These are phyloP conservation scores for Galleria mellonella DNA, from an alignment of 1,140 invertebrate species.

Conservation along the genomic window DNA sequence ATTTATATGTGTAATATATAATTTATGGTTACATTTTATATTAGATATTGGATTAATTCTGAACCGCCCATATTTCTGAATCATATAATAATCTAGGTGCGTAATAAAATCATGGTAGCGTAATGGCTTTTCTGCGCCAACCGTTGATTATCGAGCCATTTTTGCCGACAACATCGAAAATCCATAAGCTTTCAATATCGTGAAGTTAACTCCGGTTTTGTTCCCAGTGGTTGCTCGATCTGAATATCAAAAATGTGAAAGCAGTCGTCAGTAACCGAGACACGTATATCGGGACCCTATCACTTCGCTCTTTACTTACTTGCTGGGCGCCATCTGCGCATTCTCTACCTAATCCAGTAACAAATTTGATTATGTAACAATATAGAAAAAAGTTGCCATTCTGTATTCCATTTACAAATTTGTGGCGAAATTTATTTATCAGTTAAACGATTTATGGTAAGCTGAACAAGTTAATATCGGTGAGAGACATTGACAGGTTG, in stretches of 20 bases:
- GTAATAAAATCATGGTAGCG: background rate
- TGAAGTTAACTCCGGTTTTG: conserved; percentile 66
- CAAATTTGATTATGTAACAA: conserved; percentile 66
- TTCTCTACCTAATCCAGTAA: conserved; percentile 60
- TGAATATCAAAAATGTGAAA: conserved; percentile 74
- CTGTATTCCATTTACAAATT: background rate
- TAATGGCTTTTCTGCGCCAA: background rate
- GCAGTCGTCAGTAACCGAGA: conserved; percentile 61
- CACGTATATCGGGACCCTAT: conserved; percentile 71
- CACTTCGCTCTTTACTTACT: conserved; percentile 71
- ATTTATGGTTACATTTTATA: too few relatives aligned
- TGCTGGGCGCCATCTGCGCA: conserved; percentile 63
- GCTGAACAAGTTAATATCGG: too few relatives aligned
- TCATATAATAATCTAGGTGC: too few relatives aligned
- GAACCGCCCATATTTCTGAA: too few relatives aligned
- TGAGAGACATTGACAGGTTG: too few relatives aligned
- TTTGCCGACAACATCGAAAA: conserved; percentile 64
- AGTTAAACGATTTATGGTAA: too few relatives aligned
- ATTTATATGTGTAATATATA: too few relatives aligned
- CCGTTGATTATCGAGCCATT: conserved; percentile 41
- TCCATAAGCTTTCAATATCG: conserved; percentile 73
- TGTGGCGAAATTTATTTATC: too few relatives aligned
- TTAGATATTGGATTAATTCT: too few relatives aligned
- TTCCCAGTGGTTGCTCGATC: conserved; percentile 61
- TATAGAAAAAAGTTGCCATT: conserved; percentile 16